Evolutionary conservation across 1,140 invertebrate genomes (phyloP), one percentile per base, ranked within the genome.

Genomic region (Hylyphantes graminicola): DNA sequence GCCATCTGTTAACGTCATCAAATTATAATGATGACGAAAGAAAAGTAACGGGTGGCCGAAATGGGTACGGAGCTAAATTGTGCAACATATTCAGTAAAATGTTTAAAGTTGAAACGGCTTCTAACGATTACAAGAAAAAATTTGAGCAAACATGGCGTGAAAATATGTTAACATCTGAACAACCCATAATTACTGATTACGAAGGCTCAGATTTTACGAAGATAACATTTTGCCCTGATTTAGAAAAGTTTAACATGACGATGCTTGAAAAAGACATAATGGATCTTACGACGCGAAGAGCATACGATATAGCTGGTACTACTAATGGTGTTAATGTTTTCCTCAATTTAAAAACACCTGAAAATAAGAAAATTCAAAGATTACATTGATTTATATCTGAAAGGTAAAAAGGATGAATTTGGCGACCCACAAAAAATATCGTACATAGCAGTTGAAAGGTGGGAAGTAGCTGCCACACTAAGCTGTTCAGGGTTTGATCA

Each of bases 1-100:
- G 98, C 19, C 98, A 99, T 90, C 90, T 99, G 19, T 91, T 99
- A 70, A 99, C 98, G 63, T 99, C 98, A 3, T 99, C 98, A 8
- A 99, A 99, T 90, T 99, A 99, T 90, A 96, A 99, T 90, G 98
- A 99, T 88, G 94, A 96, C 88, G 97, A 99, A 89, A 96, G 98
- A 89, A 99, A 99, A 92, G 92, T 92, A 2, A 92, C 91, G 61
- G 91, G 91, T 89, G 98, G 98, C 86, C 92, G 98, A 88, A 99
- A 99, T 89, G 98, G 98, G 86, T 99, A 97, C 90, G 98, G 98
- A 90, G 98, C 98, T 1, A 99, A 99, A 90, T 91, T 99, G 9
- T 99, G 98, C 89, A 99, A 99, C 89, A 98, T 99, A 85, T 99
- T 99, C 91, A 98, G 96, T 87, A 96, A 92, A 15, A 97, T 97